Conservation (phyloP, 1,140 invertebrate species). For the Drosophila triauraria region DNA sequence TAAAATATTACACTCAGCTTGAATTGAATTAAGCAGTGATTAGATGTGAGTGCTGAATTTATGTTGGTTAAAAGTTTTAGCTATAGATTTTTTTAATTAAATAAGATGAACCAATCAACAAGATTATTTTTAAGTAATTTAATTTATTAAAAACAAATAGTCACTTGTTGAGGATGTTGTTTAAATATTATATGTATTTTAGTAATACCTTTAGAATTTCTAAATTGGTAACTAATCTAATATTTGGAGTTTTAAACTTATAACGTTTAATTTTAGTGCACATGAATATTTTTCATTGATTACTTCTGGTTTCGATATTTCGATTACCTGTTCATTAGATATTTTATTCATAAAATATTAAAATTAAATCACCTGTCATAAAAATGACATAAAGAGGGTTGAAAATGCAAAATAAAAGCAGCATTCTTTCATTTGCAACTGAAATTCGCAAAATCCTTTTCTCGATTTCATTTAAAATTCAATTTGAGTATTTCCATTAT, state of each 20-base stretch:
- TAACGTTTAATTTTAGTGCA: too few species aligned
- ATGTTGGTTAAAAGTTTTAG: background rate
- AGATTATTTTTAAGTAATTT: background rate
- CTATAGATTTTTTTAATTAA: too few species aligned
- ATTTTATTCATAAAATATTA: background rate
- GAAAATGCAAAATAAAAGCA: background rate
- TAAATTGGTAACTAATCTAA: background rate
- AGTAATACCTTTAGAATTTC: background rate
- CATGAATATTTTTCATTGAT: too few species aligned
- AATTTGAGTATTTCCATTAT: slow-evolving; percentile 33
- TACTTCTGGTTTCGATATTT: too few species aligned
- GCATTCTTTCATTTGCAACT: background rate
- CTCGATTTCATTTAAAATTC: slow-evolving; percentile 28
- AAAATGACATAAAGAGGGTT: background rate
- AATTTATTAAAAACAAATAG: background rate
- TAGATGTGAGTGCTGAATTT: background rate
- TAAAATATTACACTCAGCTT: background rate
- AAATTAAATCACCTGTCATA: slow-evolving; percentile 1
- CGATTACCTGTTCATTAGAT: background rate
- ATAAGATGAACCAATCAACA: too few species aligned
- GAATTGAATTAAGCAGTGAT: slow-evolving; percentile 2
- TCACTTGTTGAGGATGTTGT: accelerated
- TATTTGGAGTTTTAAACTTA: background rate
- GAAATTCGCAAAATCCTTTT: slow-evolving; percentile 2
- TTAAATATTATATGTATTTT: too few species aligned